Base-by-base conservation (phyloP, 2,113 vertebrate genomes). In the Eulemur macaco region DNA sequence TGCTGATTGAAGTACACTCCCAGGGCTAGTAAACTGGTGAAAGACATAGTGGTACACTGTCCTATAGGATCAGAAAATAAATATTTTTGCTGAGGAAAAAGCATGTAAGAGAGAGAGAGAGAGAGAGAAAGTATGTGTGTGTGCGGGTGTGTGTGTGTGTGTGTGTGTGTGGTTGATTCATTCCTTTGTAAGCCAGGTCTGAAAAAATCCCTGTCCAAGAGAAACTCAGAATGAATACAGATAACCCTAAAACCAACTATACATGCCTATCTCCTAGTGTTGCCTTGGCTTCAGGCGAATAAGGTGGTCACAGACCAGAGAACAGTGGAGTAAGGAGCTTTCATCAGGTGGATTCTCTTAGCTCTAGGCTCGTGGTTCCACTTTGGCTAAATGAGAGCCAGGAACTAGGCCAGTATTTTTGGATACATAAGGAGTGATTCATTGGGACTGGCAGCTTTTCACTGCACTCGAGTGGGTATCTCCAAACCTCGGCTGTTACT, bases 161-260 rank as follows among this genome's bases (percentile, higher is more conserved):
- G 56, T n/a, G 45, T 37, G 60, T 47, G 37, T 27, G 45, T 60
- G 23, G 39, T 15, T 74, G 47, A 25, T 42, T 95, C 9, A 42
- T 89, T 73, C 31, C 21, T 94, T 88, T 83, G 27, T n/a, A 83
- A 91, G 37, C 25, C 34, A 82, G 27, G 31, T 71, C 47, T 94
- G 37, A 71, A 89, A 91, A 86, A 60, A 23, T 39, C 29, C 66
- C 95, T n/a, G 31, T 64, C 56, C 64, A 73, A 73, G 23, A n/a
- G 50, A 42, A 89, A 91, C n/a, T 84, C 17, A 5, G 63, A 94
- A 56, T 45, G 82, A 71, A 12, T 6, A 23, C 18, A 64, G 25
- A 82, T 34, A 64, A 45, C 23, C 17, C 47, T 64, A 31, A 84
- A n/a, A 45, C 64, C 5, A 58, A 52, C 0, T 9, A 34, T 4